Percentiles rank a stretch among this genome's conserved stretches.
These are phyloP conservation scores for Dryadula phaetusa DNA, from an alignment of 2,888 invertebrate species.

Conservation along the genomic window DNA sequence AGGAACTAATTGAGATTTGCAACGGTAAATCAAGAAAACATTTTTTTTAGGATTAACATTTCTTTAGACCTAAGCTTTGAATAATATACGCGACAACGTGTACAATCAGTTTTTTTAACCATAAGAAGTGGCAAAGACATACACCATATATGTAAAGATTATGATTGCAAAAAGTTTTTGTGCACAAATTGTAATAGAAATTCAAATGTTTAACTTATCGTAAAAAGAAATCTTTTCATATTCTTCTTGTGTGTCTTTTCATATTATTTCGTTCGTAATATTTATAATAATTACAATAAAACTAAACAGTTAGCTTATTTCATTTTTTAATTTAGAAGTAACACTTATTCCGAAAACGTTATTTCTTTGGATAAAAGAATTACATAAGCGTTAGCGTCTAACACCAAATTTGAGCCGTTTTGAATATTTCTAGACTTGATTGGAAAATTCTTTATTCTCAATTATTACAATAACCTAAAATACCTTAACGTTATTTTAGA, in stretches of 20 bases:
- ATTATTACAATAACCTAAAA: no score
- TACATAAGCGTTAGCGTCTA: no score
- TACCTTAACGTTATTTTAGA: no score
- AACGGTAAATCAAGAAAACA: conserved; percentile 8
- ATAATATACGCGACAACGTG: not conserved
- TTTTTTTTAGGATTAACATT: conserved; percentile 9
- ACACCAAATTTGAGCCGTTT: no score
- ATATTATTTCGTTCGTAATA: no score
- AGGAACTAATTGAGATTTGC: conserved; percentile 21
- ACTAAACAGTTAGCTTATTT: no score
- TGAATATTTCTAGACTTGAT: no score
- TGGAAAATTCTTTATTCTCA: no score
- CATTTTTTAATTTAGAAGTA: no score
- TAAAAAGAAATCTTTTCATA: not conserved
- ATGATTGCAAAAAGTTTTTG: not conserved
- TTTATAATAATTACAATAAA: no score
- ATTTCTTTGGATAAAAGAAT: no score
- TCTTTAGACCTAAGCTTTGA: conserved; percentile 5
- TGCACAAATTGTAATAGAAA: conserved; percentile 3
- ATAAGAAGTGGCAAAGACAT: not conserved
- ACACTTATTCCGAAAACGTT: no score
- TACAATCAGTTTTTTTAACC: not conserved
- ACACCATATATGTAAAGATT: not conserved
- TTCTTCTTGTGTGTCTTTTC: not conserved
- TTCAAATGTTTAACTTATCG: not conserved